Conservation (phyloP, 2,888 invertebrate species). For the Nezara viridula region DNA sequence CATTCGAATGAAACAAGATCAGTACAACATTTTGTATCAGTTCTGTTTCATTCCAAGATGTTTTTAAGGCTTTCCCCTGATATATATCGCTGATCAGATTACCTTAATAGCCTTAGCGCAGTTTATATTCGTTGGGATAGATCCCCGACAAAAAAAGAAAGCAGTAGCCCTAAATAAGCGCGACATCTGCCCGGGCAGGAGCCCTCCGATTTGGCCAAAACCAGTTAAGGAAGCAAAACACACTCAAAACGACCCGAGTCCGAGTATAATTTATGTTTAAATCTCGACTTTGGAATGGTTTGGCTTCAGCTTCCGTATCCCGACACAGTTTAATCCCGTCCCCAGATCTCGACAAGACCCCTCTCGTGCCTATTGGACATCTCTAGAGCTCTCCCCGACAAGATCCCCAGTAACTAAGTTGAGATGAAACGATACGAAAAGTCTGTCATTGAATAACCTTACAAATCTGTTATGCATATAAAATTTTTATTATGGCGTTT, state of each 20-base stretch:
- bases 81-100: slow-evolving; percentile 19
- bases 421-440: too few relatives aligned
- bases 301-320: background rate
- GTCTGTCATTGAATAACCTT: too few relatives aligned
- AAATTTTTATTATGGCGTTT: too few relatives aligned
- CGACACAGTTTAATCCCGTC: background rate
- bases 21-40: background rate
- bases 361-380: background rate
- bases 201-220: slow-evolving; percentile 43
- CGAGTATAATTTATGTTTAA: slow-evolving; percentile 33
- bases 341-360: background rate
- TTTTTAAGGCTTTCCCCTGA: background rate
- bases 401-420: too few relatives aligned
- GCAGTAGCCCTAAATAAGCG: slow-evolving; percentile 11
- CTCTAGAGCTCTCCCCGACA: too few relatives aligned
- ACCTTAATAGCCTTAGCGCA: slow-evolving; percentile 33
- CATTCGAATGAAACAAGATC: background rate
- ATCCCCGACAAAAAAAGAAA: background rate
- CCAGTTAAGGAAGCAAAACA: slow-evolving; percentile 29
- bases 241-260: background rate
- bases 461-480: too few relatives aligned
- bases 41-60: background rate
- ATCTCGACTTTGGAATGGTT: background rate
- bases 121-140: slow-evolving; percentile 41
- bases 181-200: slow-evolving; percentile 14